Conservation (phyloP, 2,888 invertebrate genomes). For the Acleris laterana region DNA sequence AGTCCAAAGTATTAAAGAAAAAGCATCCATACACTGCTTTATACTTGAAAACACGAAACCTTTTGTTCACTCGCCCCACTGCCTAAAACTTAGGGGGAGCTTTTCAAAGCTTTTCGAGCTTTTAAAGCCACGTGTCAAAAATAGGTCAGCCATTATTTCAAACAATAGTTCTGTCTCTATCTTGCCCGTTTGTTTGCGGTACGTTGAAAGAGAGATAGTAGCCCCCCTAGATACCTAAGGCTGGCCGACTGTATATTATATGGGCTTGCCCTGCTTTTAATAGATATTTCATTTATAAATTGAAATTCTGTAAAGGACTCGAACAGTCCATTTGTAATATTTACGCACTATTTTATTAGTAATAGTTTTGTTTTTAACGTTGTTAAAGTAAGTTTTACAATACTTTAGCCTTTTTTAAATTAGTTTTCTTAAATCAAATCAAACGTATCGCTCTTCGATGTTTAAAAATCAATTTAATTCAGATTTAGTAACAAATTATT, state of each 20-base stretch:
- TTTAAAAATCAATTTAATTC: no score
- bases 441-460: no score
- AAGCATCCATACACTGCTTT: background rate
- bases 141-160: slow-evolving; percentile 74
- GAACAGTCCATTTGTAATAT: no score
- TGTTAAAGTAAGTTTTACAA: no score
- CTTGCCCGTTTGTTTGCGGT: slow-evolving; percentile 35
- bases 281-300: no score
- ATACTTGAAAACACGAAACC: slow-evolving; percentile 15
- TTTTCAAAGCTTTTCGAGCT: slow-evolving; percentile 55
- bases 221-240: slow-evolving; percentile 25
- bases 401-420: no score
- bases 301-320: no score
- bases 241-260: slow-evolving; percentile 5
- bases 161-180: slow-evolving; percentile 56
- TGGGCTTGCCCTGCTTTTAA: background rate
- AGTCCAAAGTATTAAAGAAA: background rate
- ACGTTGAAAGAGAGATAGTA: slow-evolving; percentile 22
- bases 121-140: slow-evolving; percentile 68
- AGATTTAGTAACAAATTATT: no score
- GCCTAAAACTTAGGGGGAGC: slow-evolving; percentile 36
- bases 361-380: no score
- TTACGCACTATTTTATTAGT: no score
- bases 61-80: slow-evolving; percentile 40
- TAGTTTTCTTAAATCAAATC: no score